Evolutionary conservation across 2,113 vertebrate species (phyloP).

Genomic region (Motacilla alba): DNA sequence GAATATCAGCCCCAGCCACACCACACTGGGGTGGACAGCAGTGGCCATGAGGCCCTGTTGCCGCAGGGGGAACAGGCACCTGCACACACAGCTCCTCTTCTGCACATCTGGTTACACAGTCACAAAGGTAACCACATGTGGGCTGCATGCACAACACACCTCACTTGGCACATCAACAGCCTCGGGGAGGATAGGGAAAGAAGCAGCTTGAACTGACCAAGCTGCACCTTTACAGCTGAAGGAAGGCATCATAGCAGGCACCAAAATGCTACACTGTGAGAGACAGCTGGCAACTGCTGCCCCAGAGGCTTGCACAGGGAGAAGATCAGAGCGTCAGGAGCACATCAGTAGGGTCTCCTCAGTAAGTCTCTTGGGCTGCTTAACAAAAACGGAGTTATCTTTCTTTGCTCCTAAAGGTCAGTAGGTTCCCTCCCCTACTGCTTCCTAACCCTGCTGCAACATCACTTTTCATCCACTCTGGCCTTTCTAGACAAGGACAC

Average conservation of each 20-base stretch:
- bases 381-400: neutral
- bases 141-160: neutral
- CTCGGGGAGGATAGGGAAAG: neutral
- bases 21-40: fast-evolving
- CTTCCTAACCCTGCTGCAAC: neutral
- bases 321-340: neutral
- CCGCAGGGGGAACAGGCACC: neutral
- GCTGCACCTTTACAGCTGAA: neutral
- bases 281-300: neutral
- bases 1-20: neutral
- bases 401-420: neutral
- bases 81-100: neutral
- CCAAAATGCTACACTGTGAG: neutral
- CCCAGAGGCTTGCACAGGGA: neutral
- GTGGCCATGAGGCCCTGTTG: fast-evolving
- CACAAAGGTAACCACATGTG: fast-evolving
- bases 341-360: neutral
- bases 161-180: neutral
- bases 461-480: neutral
- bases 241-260: neutral
- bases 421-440: neutral
- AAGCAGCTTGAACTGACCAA: neutral
- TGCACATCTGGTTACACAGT: neutral
- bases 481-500: neutral
- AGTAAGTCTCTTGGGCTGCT: neutral